Conservation (phyloP, 2,113 vertebrate species). For the Labeo catla region DNA sequence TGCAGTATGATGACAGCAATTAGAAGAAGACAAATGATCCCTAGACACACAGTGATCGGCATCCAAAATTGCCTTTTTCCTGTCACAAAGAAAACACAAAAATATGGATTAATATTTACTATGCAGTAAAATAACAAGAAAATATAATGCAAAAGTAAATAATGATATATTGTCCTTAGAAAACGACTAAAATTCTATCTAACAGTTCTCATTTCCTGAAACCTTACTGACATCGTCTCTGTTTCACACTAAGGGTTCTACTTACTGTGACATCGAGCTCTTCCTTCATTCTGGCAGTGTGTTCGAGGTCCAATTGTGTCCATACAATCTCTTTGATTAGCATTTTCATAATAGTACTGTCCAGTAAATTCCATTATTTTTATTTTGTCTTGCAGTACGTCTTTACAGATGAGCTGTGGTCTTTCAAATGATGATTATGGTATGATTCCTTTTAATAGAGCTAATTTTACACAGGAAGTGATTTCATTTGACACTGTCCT, state of each 20-base stretch:
- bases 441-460: not conserved
- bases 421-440: not conserved
- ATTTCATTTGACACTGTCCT: not conserved
- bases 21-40: slow-evolving; percentile 15
- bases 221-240: not conserved
- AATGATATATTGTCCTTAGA: not conserved
- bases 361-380: not conserved
- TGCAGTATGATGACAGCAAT: not conserved
- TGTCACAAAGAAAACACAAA: not conserved
- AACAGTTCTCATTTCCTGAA: not conserved
- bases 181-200: not conserved
- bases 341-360: not conserved
- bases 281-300: not conserved
- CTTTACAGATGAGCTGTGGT: not conserved
- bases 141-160: not conserved
- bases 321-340: not conserved
- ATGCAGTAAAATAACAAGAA: not conserved
- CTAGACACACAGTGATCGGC: not conserved
- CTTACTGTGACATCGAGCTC: not conserved
- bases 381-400: not conserved
- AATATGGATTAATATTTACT: not conserved
- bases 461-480: not conserved
- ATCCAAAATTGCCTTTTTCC: not conserved
- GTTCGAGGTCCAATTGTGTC: not conserved
- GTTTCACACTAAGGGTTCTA: not conserved